These are phyloP conservation scores for Netelia fuscicornis DNA, from an alignment of 2,888 invertebrate genomes.

Conservation along the genomic window DNA sequence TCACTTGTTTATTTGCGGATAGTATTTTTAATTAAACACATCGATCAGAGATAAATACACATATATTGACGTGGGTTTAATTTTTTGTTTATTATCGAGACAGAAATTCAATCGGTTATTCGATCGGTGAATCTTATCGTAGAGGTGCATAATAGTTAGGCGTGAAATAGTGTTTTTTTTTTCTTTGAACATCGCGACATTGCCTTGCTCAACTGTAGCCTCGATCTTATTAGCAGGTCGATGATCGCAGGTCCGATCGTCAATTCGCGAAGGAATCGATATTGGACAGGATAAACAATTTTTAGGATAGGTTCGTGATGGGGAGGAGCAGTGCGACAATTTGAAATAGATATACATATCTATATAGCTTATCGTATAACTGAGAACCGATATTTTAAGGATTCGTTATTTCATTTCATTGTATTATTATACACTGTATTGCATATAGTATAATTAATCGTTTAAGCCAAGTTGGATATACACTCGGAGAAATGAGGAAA, in stretches of 20 bases:
- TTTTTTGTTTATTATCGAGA: constrained; percentile 54
- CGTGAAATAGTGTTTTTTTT: constrained; percentile 23
- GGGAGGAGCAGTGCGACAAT: constrained; percentile 15
- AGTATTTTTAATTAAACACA: constrained; percentile 59
- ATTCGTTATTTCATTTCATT: neutral
- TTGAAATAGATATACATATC: constrained; percentile 23
- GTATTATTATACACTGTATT: constrained; percentile 3
- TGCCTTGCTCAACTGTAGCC: neutral
- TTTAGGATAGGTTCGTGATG: neutral
- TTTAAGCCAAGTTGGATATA: constrained; percentile 41
- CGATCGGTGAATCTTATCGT: constrained; percentile 32
- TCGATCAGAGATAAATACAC: constrained; percentile 58
- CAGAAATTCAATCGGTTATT: constrained; percentile 55
- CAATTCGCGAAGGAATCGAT: constrained; percentile 19
- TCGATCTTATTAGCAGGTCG: constrained; percentile 23
- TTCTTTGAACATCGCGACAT: constrained; percentile 7
- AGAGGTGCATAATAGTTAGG: constrained; percentile 36
- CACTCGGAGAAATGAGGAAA: constrained; percentile 25
- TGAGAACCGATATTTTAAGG: constrained; percentile 13
- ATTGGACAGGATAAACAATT: constrained; percentile 1
- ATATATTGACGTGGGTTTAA: constrained; percentile 43
- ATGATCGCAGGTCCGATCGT: constrained; percentile 28
- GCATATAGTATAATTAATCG: constrained; percentile 35
- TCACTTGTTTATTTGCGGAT: constrained; percentile 57
- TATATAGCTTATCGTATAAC: constrained; percentile 29